Evolutionary conservation across 2,113 vertebrate genomes (phyloP).

Genomic region (Cyprinodon tularosa): DNA sequence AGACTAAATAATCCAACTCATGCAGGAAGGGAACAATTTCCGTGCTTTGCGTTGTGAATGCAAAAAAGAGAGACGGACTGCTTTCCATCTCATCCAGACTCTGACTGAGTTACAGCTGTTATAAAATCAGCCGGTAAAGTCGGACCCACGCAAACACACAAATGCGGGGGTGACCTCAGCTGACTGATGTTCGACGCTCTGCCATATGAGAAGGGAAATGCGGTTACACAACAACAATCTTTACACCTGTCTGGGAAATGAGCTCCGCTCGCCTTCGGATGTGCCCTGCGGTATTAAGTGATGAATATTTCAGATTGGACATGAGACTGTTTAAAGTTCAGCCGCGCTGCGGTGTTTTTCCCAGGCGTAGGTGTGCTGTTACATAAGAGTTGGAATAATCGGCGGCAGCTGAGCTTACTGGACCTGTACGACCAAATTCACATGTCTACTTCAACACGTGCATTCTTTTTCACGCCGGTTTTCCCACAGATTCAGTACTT

Average conservation of each 20-base stretch:
- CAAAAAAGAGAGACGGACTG: slow-evolving; percentile 1
- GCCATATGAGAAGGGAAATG: neutral
- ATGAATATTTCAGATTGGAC: slow-evolving; percentile 52
- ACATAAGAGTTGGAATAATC: slow-evolving; percentile 41
- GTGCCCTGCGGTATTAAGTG: slow-evolving; percentile 26
- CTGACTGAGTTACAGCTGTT: slow-evolving; percentile 54
- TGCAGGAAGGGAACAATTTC: slow-evolving; percentile 30
- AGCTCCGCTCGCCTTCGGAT: slow-evolving; percentile 33
- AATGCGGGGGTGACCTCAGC: neutral
- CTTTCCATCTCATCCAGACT: slow-evolving; percentile 6
- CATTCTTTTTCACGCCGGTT: neutral
- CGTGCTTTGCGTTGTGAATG: slow-evolving; percentile 9
- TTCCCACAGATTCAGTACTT: neutral
- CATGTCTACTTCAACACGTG: neutral
- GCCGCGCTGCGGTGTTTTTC: slow-evolving; percentile 15
- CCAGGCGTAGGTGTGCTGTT: slow-evolving; percentile 46
- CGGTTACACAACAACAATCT: slow-evolving; percentile 24
- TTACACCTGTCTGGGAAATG: slow-evolving; percentile 31
- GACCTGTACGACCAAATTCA: slow-evolving; percentile 24
- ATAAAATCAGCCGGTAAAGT: slow-evolving; percentile 36
- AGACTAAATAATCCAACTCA: slow-evolving; percentile 40
- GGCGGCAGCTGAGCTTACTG: slow-evolving; percentile 16
- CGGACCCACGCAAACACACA: slow-evolving; percentile 31
- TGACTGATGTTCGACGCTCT: slow-evolving; percentile 38
- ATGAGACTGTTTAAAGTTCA: slow-evolving; percentile 39